phyloP scores from a whole-genome alignment of 2,797 vertebrate species.

The Nannoperca obscura region DNA sequence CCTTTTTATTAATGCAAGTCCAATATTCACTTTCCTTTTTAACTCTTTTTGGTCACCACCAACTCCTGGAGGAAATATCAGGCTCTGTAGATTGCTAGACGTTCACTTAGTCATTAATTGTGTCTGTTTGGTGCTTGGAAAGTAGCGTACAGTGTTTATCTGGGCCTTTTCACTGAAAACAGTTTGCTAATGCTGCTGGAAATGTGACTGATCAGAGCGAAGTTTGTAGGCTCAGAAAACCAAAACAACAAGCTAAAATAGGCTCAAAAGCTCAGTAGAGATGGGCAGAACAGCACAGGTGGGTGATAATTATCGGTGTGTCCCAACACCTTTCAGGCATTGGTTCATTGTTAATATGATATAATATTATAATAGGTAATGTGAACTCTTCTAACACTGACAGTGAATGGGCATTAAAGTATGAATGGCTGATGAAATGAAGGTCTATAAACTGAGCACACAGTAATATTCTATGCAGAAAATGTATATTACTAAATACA shows the following conservation, averaged over 20 bases:
- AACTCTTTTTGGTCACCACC: conserved; percentile 3
- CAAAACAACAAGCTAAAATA: neutral
- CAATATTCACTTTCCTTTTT: neutral
- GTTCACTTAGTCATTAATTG: neutral
- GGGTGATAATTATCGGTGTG: neutral
- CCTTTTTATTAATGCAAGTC: neutral
- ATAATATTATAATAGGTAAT: neutral
- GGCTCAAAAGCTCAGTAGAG: neutral
- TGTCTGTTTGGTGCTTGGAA: neutral
- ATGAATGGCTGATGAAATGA: neutral
- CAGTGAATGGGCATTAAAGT: neutral
- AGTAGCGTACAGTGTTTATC: neutral
- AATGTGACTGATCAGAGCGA: neutral
- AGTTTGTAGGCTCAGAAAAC: neutral
- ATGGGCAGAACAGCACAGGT: neutral
- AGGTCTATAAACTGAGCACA: conserved; percentile 3
- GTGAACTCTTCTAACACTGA: neutral
- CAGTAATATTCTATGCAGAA: neutral
- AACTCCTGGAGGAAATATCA: neutral
- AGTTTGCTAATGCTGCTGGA: neutral
- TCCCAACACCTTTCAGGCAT: neutral
- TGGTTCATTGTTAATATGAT: neutral
- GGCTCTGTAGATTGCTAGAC: neutral
- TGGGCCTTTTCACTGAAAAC: neutral
- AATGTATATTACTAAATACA: conserved; percentile 13